Conservation (phyloP, 2,797 vertebrate species). For the Lutjanus argentimaculatus region DNA sequence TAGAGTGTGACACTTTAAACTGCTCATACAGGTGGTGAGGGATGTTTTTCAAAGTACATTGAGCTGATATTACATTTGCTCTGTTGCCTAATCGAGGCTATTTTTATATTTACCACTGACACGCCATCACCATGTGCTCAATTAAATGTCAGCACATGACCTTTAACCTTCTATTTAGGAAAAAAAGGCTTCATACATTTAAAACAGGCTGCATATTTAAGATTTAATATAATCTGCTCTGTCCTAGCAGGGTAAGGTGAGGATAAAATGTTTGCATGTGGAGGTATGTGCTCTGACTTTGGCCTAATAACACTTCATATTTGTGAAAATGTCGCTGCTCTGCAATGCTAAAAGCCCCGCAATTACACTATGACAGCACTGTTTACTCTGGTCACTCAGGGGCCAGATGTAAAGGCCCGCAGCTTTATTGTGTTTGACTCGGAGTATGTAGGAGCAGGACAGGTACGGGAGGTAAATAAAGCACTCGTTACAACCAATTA, state of each 20-base stretch:
- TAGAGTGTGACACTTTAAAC: too few relatives aligned
- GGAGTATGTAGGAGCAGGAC: not conserved
- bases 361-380: not conserved
- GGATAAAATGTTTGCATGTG: conserved; percentile 16
- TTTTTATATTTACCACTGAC: too few relatives aligned
- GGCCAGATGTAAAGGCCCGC: conserved; percentile 4
- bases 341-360: conserved; percentile 22
- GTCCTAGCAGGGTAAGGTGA: not conserved
- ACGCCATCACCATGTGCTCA: too few relatives aligned
- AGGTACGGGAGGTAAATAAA: conserved; percentile 47
- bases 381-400: conserved; percentile 4
- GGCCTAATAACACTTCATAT: conserved; percentile 8
- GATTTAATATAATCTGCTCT: conserved; percentile 7
- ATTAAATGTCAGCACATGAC: too few relatives aligned
- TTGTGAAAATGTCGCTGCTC: conserved; percentile 20
- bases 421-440: conserved; percentile 18
- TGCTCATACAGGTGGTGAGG: too few relatives aligned
- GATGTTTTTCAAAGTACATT: too few relatives aligned
- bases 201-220: too few relatives aligned
- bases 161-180: too few relatives aligned
- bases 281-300: not conserved
- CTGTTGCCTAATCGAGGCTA: too few relatives aligned
- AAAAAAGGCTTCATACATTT: too few relatives aligned
- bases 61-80: too few relatives aligned
- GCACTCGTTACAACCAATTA: conserved; percentile 57